phyloP scores from a whole-genome alignment of 2,888 invertebrate species.

The Alloplasta piceator region DNA sequence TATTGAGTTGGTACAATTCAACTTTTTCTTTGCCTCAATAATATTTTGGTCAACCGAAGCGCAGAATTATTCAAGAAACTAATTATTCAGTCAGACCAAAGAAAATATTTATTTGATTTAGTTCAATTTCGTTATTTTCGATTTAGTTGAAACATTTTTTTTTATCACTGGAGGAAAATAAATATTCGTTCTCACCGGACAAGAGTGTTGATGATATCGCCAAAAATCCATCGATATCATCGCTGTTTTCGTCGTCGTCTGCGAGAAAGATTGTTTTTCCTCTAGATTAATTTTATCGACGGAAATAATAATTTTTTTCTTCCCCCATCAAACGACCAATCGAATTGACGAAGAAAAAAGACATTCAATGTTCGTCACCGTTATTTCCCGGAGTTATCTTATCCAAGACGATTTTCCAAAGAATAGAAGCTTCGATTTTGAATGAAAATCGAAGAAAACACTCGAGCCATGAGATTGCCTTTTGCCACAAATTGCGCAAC shows the following conservation, averaged over 20 bases:
- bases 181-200: conserved; percentile 53
- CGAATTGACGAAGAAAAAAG: background rate
- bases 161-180: no score
- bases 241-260: background rate
- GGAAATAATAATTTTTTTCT: background rate
- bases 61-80: no score
- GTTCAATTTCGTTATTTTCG: no score
- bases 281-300: background rate
- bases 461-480: background rate
- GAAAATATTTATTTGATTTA: no score
- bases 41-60: no score
- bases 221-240: conserved; percentile 61
- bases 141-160: no score
- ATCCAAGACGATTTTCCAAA: background rate
- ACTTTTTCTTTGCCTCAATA: no score
- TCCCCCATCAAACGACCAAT: background rate
- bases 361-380: background rate
- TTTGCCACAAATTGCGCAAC: background rate
- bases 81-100: no score
- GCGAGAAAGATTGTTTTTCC: background rate
- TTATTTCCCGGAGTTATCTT: background rate
- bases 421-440: background rate
- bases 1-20: no score
- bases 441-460: background rate
- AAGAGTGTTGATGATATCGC: conserved; percentile 54